Base-by-base conservation (phyloP, 2,888 invertebrate genomes). In the Uropetala carovei region DNA sequence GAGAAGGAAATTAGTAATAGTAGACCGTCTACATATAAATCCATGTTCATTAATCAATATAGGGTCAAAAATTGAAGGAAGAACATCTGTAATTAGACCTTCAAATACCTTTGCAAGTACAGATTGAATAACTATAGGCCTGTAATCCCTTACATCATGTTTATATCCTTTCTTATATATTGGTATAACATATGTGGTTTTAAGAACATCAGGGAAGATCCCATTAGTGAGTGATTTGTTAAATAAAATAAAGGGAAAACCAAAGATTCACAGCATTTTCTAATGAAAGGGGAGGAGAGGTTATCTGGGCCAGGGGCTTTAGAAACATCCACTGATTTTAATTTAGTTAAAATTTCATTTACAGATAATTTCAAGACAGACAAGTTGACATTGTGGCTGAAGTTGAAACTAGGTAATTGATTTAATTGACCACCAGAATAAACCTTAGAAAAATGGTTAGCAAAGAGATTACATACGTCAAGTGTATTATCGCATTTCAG, bases 241-340 rank as follows among this genome's bases (percentile, higher is more conserved):
- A n/a, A 84, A 84, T 9, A 84, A 10, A 56, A 84, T 57, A 30
- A 84, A n/a, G n/a, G n/a, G n/a, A n/a, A n/a, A n/a, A n/a, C n/a
- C n/a, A n/a, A n/a, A n/a, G n/a, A n/a, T n/a, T n/a, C n/a, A n/a
- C n/a, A n/a, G n/a, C n/a, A n/a, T n/a, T n/a, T n/a, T n/a, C n/a
- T n/a, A n/a, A n/a, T n/a, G n/a, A n/a, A n/a, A n/a, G n/a, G n/a
- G n/a, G n/a, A n/a, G n/a, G n/a, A n/a, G n/a, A n/a, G n/a, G n/a
- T n/a, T n/a, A n/a, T n/a, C n/a, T n/a, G n/a, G n/a, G n/a, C n/a
- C n/a, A n/a, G n/a, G n/a, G n/a, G n/a, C n/a, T n/a, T n/a, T n/a
- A n/a, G n/a, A n/a, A 84, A 57, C 57, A 64, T 64, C 64, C 4
- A 64, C 64, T 8, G 64, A 64, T 64, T 64, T 64, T 64, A 64